A percentile compares a stretch with the other conserved stretches of the same genome.
Evolutionary conservation across 2,113 vertebrate genomes (phyloP).

Genomic region (Anolis sagrei): DNA sequence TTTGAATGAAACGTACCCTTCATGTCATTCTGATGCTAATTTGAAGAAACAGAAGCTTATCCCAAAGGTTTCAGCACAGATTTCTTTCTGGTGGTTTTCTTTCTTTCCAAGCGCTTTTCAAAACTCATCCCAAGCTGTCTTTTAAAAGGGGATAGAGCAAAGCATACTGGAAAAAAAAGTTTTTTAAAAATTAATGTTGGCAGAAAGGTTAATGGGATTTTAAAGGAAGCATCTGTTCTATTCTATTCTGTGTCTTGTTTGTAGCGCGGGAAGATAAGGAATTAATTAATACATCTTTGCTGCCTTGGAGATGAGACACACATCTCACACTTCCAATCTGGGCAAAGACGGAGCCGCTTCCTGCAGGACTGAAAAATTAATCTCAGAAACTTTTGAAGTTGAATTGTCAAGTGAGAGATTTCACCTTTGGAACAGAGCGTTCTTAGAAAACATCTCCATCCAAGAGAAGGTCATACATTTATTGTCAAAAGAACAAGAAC

Average conservation of each 20-base stretch:
- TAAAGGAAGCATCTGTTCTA: conserved; percentile 63
- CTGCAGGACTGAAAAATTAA: neutral
- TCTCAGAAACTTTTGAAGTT: neutral
- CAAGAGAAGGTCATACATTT: neutral
- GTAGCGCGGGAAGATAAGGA: conserved; percentile 59
- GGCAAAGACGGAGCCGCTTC: conserved; percentile 7
- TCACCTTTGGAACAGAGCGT: too few species aligned
- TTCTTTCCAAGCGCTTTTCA: conserved; percentile 14
- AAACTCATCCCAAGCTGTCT: conserved; percentile 26
- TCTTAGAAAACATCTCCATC: neutral
- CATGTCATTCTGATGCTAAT: neutral
- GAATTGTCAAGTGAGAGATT: neutral
- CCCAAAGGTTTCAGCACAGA: neutral
- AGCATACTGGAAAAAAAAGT: conserved; percentile 53
- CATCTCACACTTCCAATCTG: conserved; percentile 54
- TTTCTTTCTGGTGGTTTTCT: neutral
- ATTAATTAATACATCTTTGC: conserved; percentile 63
- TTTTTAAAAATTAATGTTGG: conserved; percentile 38
- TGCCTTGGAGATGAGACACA: conserved; percentile 49
- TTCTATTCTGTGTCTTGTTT: conserved; percentile 65
- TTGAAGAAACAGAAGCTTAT: neutral
- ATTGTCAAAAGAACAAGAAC: neutral
- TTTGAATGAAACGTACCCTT: neutral
- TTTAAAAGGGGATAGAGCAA: conserved; percentile 34
- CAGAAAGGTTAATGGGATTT: conserved; percentile 66